These are phyloP conservation scores for Acronicta aceris DNA, from an alignment of 2,888 invertebrate species.

Conservation along the genomic window DNA sequence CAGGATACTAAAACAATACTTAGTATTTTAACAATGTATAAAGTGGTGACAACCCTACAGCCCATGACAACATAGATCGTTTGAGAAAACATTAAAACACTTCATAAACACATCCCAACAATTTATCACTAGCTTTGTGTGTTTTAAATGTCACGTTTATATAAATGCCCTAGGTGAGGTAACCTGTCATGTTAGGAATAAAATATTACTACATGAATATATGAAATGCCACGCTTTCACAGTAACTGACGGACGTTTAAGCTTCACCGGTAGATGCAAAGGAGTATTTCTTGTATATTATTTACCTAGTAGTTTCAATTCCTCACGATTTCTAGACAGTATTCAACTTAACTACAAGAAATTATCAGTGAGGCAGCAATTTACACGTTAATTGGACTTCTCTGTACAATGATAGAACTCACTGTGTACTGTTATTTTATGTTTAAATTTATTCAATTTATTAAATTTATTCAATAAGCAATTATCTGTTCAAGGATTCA, in stretches of 20 bases:
- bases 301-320: constrained; percentile 5
- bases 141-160: constrained; percentile 40
- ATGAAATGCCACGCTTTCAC: constrained; percentile 31
- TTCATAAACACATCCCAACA: constrained; percentile 22
- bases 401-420: too few relatives aligned
- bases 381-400: too few relatives aligned
- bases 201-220: constrained; percentile 38
- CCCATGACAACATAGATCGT: background rate
- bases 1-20: too few relatives aligned
- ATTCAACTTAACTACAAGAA: too few relatives aligned
- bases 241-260: constrained; percentile 21
- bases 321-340: constrained; percentile 4
- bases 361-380: too few relatives aligned
- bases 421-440: too few relatives aligned
- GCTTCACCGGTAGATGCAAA: constrained; percentile 16
- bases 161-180: constrained; percentile 18
- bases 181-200: constrained; percentile 38
- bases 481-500: too few relatives aligned
- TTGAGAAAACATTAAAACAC: constrained; percentile 11
- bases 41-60: background rate
- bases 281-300: constrained; percentile 21
- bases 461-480: too few relatives aligned
- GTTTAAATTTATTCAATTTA: too few relatives aligned
- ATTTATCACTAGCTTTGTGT: constrained; percentile 49
- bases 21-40: background rate